A percentile compares a stretch with the other conserved stretches of the same genome.
These are phyloP conservation scores for Clunio marinus DNA, from an alignment of 2,888 invertebrate genomes.

Conservation along the genomic window DNA sequence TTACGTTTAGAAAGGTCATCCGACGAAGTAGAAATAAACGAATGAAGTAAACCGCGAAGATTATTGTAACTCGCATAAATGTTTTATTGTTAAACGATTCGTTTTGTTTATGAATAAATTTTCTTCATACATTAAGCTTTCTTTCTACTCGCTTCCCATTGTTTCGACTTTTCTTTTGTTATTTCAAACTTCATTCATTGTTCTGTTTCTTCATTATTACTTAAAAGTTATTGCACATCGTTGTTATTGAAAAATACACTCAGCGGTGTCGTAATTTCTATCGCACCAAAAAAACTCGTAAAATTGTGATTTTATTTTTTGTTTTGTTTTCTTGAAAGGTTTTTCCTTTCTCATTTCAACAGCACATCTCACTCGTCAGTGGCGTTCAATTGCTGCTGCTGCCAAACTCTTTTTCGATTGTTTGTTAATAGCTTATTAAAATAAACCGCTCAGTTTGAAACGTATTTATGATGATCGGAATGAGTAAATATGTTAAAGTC, in stretches of 20 bases:
- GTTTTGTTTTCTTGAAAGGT: background rate
- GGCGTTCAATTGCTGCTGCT: background rate
- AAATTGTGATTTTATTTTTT: background rate
- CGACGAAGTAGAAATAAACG: too few relatives aligned
- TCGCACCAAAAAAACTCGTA: too few relatives aligned
- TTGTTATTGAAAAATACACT: background rate
- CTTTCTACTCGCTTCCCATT: constrained; percentile 24
- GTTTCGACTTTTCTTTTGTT: background rate
- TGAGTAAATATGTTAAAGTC: background rate
- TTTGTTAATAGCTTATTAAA: background rate
- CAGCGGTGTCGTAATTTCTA: background rate
- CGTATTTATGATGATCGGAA: background rate
- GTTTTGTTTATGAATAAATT: constrained; percentile 32
- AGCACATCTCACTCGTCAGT: background rate
- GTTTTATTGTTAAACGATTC: constrained; percentile 26
- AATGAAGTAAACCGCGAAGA: background rate
- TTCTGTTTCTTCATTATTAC: constrained; percentile 25
- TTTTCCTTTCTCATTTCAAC: too few relatives aligned
- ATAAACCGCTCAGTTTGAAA: background rate
- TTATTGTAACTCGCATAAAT: background rate
- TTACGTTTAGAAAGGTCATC: constrained; percentile 4
- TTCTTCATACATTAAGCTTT: constrained; percentile 25
- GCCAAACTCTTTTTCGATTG: background rate
- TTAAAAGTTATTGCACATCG: constrained; percentile 30
- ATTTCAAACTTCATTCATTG: constrained; percentile 3